Evolutionary conservation across 2,797 vertebrate species (phyloP).

Genomic region (Labroides dimidiatus): DNA sequence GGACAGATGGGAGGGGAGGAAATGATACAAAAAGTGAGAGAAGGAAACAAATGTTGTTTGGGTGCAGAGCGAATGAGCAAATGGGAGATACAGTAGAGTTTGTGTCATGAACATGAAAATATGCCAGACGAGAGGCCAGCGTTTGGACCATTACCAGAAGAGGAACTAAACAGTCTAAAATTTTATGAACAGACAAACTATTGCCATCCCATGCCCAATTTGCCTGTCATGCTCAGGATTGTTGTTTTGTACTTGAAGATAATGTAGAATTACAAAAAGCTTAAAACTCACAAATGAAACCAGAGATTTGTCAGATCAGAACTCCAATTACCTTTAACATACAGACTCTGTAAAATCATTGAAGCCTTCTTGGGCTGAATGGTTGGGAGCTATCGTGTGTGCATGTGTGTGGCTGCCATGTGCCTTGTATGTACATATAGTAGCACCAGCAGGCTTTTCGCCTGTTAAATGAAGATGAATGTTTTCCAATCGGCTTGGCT

Average conservation of each 20-base stretch:
- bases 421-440: slow-evolving; percentile 27
- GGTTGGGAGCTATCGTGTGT: background rate
- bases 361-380: background rate
- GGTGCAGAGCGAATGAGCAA: slow-evolving; percentile 20
- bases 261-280: too few relatives aligned
- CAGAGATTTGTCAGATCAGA: slow-evolving; percentile 9
- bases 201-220: slow-evolving; percentile 13
- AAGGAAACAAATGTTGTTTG: slow-evolving; percentile 13
- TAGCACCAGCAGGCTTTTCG: slow-evolving; percentile 48
- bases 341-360: background rate
- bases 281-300: slow-evolving; percentile 21
- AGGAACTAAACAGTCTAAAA: slow-evolving; percentile 35
- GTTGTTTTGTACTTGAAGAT: slow-evolving; percentile 1
- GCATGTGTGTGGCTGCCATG: background rate
- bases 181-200: slow-evolving; percentile 34
- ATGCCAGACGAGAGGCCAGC: background rate
- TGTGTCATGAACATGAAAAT: slow-evolving; percentile 24
- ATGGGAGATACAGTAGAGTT: background rate
- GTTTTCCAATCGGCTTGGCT: slow-evolving; percentile 65
- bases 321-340: slow-evolving; percentile 6
- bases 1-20: slow-evolving; percentile 23
- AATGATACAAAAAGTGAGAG: slow-evolving; percentile 21
- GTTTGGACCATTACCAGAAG: slow-evolving; percentile 25
- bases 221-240: background rate
- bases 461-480: slow-evolving; percentile 80